Evolutionary conservation across 2,113 vertebrate species (phyloP), one percentile per base, ranked within the genome.

Genomic region (Heptranchias perlo): DNA sequence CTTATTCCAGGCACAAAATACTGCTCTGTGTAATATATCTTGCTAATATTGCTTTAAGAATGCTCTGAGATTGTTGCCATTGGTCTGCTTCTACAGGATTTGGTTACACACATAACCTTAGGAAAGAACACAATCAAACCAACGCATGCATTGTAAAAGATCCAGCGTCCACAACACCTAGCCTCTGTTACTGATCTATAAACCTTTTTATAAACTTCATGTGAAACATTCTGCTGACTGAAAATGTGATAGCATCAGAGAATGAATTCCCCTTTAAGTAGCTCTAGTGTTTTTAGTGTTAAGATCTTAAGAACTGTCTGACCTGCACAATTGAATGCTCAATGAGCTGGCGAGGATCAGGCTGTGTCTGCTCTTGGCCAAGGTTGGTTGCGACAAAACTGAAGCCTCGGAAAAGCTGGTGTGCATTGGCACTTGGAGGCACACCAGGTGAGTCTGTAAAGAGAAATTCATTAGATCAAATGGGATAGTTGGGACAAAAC

Each of bases 381-480:
- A 98, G 98, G 97, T 97, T 99, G 5, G 98, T 98, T 84, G 99
- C 99, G 62, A 99, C 98, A 0, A 99, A 99, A 86, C 99, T 99
- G 98, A 99, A 99, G 69, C 99, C 99, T 96, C 99, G 97, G 97
- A 99, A 99, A 97, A 99, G 97, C 96, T 99, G 98, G 96, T 99
- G 99, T 25, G 99, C 98, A 16, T 99, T 99, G 96, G 98, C 99
- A 96, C 99, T 99, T 67, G 99, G 98, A 97, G 99, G 99, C 78
- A 99, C 98, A 18, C 99, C 99, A 0, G 99, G 99, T 10, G 99
- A 99, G 97, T 99, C 99, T 99, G 97, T 0, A 64, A 65, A 0
- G 35, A 97, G 96, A 95, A 16, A 39, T 35, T 31, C 35, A 91
- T 28, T n/a, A 8, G 96, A 96, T 28, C 44, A 94, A 96, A 31